phyloP scores from a whole-genome alignment of 2,797 vertebrate species.

The Coreius guichenoti region DNA sequence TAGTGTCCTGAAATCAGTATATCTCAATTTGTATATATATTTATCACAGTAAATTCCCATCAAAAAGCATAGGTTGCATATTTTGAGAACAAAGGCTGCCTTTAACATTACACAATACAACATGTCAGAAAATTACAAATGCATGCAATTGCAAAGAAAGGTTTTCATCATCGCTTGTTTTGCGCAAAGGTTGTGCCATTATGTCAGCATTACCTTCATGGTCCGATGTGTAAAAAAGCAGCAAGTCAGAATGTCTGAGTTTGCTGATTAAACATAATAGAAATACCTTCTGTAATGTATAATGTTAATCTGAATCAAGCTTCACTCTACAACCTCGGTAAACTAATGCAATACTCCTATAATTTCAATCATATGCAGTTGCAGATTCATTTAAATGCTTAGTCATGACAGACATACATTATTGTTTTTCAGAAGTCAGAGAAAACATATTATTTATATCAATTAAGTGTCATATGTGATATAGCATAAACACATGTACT shows the following conservation, averaged over 20 bases:
- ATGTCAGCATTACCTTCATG: background rate
- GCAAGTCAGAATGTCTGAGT: conserved; percentile 4
- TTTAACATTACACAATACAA: conserved; percentile 42
- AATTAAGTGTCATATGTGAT: conserved; percentile 17
- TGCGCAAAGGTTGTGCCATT: background rate
- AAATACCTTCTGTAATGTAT: background rate
- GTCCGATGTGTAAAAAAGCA: background rate
- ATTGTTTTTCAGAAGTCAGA: background rate
- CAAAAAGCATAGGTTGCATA: conserved; percentile 58
- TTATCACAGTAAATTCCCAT: conserved; percentile 54
- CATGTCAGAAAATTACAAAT: conserved; percentile 42
- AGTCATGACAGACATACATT: background rate
- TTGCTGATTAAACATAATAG: background rate
- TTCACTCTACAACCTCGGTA: background rate
- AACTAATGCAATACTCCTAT: background rate
- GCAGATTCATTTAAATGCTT: background rate
- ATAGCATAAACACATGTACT: conserved; percentile 23
- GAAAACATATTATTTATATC: background rate
- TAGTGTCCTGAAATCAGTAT: conserved; percentile 52
- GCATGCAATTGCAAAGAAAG: conserved; percentile 49
- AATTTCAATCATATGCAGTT: background rate
- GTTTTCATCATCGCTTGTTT: background rate
- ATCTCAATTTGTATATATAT: conserved; percentile 18
- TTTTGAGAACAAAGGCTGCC: conserved; percentile 55
- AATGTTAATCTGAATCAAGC: background rate